phyloP scores from a whole-genome alignment of 2,797 vertebrate species.

The Chelon auratus region DNA sequence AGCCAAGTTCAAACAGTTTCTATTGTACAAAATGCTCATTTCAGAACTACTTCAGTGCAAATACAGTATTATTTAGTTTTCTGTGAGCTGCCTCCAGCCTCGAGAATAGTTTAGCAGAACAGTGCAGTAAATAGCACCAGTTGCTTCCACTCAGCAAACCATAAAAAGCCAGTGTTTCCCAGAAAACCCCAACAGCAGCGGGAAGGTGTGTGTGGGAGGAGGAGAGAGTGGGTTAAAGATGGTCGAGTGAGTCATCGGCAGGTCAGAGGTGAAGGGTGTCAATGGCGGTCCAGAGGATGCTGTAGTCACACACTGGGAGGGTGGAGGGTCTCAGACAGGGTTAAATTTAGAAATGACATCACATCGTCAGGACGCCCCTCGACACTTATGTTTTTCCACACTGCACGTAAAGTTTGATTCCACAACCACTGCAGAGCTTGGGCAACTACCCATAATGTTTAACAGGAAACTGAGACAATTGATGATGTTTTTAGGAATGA shows the following conservation, averaged over 20 bases:
- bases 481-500: conserved; percentile 38
- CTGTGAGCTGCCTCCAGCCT: no score
- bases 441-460: conserved; percentile 26
- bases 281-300: conserved; percentile 52
- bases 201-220: conserved; percentile 60
- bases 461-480: conserved; percentile 32
- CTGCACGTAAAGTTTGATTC: conserved; percentile 7
- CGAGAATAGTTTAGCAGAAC: neutral
- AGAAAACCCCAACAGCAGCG: conserved; percentile 50
- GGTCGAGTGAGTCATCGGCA: conserved; percentile 69
- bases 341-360: conserved; percentile 68
- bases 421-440: conserved; percentile 7
- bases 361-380: conserved; percentile 32
- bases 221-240: conserved; percentile 35
- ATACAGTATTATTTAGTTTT: no score
- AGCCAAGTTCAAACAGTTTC: no score
- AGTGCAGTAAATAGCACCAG: conserved; percentile 12
- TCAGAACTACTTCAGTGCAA: conserved; percentile 17
- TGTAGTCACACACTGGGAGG: conserved; percentile 44
- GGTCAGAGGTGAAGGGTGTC: conserved; percentile 58
- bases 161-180: conserved; percentile 44
- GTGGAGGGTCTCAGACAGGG: conserved; percentile 12
- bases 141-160: conserved; percentile 28
- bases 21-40: neutral
- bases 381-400: conserved; percentile 3